These are phyloP conservation scores for Tiliacea aurago DNA, from an alignment of 2,888 invertebrate species.

Conservation along the genomic window DNA sequence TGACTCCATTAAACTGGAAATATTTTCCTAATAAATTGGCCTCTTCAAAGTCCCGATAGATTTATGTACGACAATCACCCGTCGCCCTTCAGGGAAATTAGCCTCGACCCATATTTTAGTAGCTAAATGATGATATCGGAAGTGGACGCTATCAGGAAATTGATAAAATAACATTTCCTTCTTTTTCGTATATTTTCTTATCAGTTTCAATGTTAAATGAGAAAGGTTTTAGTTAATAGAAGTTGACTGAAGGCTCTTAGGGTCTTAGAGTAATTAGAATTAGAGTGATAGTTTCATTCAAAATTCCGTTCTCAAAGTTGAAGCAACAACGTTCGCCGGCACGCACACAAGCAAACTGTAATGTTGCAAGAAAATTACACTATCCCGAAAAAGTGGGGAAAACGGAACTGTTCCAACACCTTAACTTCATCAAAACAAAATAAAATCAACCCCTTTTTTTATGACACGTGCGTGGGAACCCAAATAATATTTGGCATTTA, in stretches of 20 bases:
- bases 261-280: too few relatives aligned
- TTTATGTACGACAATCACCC: slow-evolving; percentile 54
- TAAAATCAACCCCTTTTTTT: too few relatives aligned
- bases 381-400: too few relatives aligned
- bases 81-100: slow-evolving; percentile 60
- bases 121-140: slow-evolving; percentile 55
- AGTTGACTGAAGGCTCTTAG: slow-evolving; percentile 20
- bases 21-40: slow-evolving; percentile 63
- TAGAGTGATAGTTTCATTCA: too few relatives aligned
- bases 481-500: too few relatives aligned
- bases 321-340: too few relatives aligned
- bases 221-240: slow-evolving; percentile 13
- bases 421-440: too few relatives aligned
- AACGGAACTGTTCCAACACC: too few relatives aligned
- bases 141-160: slow-evolving; percentile 38
- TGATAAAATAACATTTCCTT: slow-evolving; percentile 40
- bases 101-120: slow-evolving; percentile 57
- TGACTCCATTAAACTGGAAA: slow-evolving; percentile 63
- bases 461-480: too few relatives aligned
- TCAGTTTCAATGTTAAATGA: slow-evolving; percentile 20
- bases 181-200: slow-evolving; percentile 8
- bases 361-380: too few relatives aligned
- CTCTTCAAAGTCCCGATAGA: slow-evolving; percentile 57
- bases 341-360: too few relatives aligned
- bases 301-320: too few relatives aligned